Evolutionary conservation across 2,113 vertebrate genomes (phyloP).

Genomic region (Ceuthmochares aereus): DNA sequence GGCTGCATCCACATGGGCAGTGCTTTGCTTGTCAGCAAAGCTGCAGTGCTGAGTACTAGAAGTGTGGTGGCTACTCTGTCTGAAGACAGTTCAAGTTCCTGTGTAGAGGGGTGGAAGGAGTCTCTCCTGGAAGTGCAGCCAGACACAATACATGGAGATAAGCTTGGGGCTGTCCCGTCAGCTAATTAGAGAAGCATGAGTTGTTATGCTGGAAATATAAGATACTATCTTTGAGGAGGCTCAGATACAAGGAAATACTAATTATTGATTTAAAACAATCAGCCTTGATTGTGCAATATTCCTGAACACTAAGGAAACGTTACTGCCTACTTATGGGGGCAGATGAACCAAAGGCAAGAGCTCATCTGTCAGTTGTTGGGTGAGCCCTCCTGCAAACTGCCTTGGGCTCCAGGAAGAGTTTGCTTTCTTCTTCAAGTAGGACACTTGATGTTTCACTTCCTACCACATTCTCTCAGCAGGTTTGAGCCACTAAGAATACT

Average conservation of each 20-base stretch:
- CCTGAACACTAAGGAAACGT: neutral
- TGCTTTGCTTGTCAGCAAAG: neutral
- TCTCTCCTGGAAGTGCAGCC: neutral
- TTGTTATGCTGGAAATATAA: slow-evolving; percentile 24
- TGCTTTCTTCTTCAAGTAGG: neutral
- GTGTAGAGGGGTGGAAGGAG: neutral
- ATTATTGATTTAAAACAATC: slow-evolving; percentile 22
- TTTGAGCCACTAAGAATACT: neutral
- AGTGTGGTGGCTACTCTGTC: neutral
- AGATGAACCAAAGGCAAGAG: neutral
- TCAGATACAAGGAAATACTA: neutral
- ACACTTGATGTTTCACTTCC: neutral
- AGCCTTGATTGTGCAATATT: neutral
- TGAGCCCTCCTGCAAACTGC: neutral
- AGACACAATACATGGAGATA: neutral
- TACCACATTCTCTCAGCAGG: neutral
- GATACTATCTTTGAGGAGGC: neutral
- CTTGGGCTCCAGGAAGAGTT: neutral
- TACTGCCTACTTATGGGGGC: neutral
- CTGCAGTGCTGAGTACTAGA: neutral
- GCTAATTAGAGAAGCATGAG: neutral
- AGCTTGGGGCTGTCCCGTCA: neutral
- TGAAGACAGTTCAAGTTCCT: neutral
- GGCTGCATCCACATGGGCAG: neutral
- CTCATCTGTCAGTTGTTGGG: neutral